These are phyloP conservation scores for Oxygymnocypris stewartii DNA, from an alignment of 2,113 vertebrate genomes.

Conservation along the genomic window DNA sequence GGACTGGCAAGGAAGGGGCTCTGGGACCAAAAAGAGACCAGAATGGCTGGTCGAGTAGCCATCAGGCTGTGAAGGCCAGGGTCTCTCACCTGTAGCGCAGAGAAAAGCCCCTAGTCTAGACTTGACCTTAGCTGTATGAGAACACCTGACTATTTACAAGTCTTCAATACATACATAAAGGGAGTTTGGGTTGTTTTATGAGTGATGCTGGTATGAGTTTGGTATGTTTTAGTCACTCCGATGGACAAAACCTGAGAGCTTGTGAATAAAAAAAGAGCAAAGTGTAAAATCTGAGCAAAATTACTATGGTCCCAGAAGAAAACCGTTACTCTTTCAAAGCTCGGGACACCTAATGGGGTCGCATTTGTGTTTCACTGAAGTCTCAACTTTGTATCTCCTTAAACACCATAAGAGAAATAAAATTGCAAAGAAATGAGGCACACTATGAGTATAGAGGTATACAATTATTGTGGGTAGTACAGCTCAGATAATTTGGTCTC, in stretches of 20 bases:
- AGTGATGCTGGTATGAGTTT: neutral
- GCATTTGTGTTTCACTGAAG: neutral
- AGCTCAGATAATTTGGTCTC: neutral
- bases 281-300: neutral
- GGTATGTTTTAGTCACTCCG: neutral
- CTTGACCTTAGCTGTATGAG: neutral
- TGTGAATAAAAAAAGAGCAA: neutral
- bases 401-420: neutral
- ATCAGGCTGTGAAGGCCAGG: neutral
- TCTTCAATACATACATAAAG: neutral
- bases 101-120: neutral
- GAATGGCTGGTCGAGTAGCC: neutral
- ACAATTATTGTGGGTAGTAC: neutral
- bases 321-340: neutral
- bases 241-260: neutral
- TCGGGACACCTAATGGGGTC: neutral
- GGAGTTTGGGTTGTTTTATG: neutral
- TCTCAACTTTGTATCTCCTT: neutral
- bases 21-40: neutral
- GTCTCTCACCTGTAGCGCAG: neutral
- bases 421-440: neutral
- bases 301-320: neutral
- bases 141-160: neutral
- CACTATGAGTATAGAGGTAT: neutral
- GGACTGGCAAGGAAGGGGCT: neutral